phyloP scores from a whole-genome alignment of 2,797 vertebrate genomes.

The Cynopterus sphinx region DNA sequence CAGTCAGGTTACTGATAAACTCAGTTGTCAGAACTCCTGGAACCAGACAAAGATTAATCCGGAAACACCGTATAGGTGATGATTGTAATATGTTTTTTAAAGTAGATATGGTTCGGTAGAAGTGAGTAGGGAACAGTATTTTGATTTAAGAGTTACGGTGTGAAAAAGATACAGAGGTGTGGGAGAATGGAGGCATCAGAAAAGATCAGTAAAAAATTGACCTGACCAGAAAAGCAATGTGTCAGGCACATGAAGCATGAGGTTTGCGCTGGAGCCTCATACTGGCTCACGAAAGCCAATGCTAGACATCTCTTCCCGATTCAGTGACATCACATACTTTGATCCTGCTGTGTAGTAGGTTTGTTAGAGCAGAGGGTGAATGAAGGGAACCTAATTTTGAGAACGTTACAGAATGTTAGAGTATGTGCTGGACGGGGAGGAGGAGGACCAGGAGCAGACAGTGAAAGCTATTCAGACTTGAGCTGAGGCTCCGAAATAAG shows the following conservation, averaged over 20 bases:
- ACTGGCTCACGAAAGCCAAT: background rate
- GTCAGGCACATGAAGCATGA: rapidly evolving
- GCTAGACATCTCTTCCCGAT: background rate
- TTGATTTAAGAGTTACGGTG: background rate
- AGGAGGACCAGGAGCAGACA: background rate
- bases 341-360: background rate
- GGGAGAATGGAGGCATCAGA: background rate
- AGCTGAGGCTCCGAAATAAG: background rate
- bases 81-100: background rate
- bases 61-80: background rate
- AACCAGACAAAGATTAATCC: background rate
- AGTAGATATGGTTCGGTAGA: background rate
- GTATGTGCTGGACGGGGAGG: background rate
- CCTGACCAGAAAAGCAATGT: background rate
- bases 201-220: background rate
- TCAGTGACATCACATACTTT: background rate
- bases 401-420: background rate
- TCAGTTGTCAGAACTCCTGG: background rate
- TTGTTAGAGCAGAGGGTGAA: background rate
- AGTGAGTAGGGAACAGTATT: background rate
- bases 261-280: background rate
- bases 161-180: background rate
- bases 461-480: background rate
- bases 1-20: background rate
- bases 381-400: background rate